Evolutionary conservation across 2,888 invertebrate species (phyloP).

Genomic region (Drosophila leonis): DNA sequence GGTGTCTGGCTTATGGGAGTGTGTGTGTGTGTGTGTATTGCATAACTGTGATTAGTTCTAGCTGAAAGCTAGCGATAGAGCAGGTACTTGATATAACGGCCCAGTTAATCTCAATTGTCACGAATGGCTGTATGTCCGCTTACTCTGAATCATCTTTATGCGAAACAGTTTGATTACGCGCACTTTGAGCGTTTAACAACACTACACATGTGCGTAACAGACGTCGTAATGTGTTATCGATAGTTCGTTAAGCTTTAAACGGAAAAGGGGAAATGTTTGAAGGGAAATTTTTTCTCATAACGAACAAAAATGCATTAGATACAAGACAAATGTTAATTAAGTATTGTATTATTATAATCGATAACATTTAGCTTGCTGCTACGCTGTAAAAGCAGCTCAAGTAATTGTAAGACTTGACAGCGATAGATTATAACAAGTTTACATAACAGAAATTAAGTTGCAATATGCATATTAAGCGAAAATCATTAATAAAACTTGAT

Average conservation of each 20-base stretch:
- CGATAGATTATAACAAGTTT: constrained; percentile 10
- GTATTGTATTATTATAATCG: background rate
- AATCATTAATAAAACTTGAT: constrained; percentile 19
- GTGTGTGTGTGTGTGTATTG: background rate
- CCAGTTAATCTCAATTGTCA: constrained; percentile 32
- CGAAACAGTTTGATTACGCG: background rate
- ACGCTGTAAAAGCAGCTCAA: background rate
- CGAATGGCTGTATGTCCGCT: constrained; percentile 12
- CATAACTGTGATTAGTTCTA: constrained; percentile 24
- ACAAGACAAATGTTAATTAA: background rate
- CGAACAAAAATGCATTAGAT: background rate
- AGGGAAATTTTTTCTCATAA: background rate
- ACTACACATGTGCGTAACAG: background rate
- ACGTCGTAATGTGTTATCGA: background rate
- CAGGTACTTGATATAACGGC: constrained; percentile 29
- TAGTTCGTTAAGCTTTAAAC: background rate
- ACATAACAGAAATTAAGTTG: constrained; percentile 10
- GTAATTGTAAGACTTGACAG: constrained; percentile 14
- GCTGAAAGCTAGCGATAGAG: constrained; percentile 20
- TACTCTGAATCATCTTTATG: constrained; percentile 8
- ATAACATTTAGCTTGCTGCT: background rate
- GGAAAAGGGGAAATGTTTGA: background rate
- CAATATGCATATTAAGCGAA: constrained; percentile 24
- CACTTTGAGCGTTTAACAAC: constrained; percentile 1
- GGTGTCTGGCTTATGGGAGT: background rate